These are phyloP conservation scores for Ellobius talpinus DNA, from an alignment of 2,113 vertebrate species.

Conservation along the genomic window DNA sequence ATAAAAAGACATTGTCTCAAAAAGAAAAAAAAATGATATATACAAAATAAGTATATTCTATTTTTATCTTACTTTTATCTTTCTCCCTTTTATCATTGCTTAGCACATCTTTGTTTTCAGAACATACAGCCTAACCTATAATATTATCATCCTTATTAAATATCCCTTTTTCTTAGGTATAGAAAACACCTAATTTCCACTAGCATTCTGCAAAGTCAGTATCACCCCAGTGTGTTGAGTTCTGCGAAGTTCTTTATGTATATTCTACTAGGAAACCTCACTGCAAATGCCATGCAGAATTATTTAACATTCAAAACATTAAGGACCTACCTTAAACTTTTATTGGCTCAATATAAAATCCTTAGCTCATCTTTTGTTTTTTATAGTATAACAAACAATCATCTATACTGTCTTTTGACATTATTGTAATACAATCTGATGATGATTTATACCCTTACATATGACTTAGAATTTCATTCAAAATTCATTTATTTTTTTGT, in stretches of 20 bases:
- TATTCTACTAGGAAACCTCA: not conserved
- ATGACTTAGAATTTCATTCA: not conserved
- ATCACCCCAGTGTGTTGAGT: not conserved
- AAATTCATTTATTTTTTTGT: not conserved
- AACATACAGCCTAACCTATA: not conserved
- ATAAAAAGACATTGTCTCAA: not conserved
- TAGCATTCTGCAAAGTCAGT: not conserved
- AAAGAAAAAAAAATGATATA: not conserved
- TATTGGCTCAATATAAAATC: not conserved
- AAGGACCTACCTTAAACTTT: not conserved
- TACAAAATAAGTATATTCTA: not conserved
- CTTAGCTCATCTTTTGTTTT: conserved; percentile 31
- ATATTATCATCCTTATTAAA: not conserved
- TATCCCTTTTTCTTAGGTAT: not conserved
- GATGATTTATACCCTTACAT: not conserved
- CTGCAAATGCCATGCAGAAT: conserved; percentile 23
- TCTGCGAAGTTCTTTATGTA: not conserved
- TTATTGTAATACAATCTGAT: not conserved
- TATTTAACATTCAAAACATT: not conserved
- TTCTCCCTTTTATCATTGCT: not conserved
- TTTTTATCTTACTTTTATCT: conserved; percentile 15
- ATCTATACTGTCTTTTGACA: not conserved
- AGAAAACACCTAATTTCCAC: not conserved
- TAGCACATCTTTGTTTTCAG: conserved; percentile 31
- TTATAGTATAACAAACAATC: not conserved